Percentiles rank a stretch among this genome's conserved stretches.
Evolutionary conservation across 2,113 vertebrate genomes (phyloP).

Genomic region (Cyanistes caeruleus): DNA sequence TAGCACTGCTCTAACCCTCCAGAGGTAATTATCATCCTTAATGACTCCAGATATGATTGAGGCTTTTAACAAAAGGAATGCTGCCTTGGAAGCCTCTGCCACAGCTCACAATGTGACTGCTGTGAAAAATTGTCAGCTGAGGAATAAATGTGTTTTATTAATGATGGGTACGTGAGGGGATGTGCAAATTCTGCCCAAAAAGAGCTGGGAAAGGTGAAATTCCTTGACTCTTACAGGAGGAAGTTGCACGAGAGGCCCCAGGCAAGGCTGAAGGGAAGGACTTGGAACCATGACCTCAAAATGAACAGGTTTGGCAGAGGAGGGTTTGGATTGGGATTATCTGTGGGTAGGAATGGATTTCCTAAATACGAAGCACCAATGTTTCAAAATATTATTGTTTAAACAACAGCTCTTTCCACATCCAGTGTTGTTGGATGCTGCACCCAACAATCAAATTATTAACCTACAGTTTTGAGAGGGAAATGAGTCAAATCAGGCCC

Average conservation of each 20-base stretch:
- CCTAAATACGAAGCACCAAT: background rate
- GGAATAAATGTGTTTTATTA: slow-evolving; percentile 66
- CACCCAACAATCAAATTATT: background rate
- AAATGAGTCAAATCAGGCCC: background rate
- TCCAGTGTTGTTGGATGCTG: background rate
- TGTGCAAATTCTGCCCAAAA: slow-evolving; percentile 57
- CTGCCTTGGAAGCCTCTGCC: slow-evolving; percentile 64
- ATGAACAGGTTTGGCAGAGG: background rate
- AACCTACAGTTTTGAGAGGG: accelerated
- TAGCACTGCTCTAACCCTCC: background rate
- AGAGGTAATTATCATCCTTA: slow-evolving; percentile 68
- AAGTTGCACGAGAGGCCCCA: background rate
- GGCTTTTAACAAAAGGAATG: slow-evolving; percentile 69
- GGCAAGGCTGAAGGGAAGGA: background rate
- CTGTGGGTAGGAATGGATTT: background rate
- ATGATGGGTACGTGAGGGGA: slow-evolving; percentile 33
- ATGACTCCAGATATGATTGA: slow-evolving; percentile 68
- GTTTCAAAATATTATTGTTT: background rate
- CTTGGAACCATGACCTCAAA: background rate
- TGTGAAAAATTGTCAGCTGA: slow-evolving; percentile 55
- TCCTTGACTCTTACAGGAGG: background rate
- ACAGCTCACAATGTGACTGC: slow-evolving; percentile 60
- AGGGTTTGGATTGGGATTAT: background rate
- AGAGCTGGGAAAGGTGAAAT: slow-evolving; percentile 31
- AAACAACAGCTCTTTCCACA: background rate